These are phyloP conservation scores for Argyra leucocephala DNA, from an alignment of 2,888 invertebrate genomes.

Conservation along the genomic window DNA sequence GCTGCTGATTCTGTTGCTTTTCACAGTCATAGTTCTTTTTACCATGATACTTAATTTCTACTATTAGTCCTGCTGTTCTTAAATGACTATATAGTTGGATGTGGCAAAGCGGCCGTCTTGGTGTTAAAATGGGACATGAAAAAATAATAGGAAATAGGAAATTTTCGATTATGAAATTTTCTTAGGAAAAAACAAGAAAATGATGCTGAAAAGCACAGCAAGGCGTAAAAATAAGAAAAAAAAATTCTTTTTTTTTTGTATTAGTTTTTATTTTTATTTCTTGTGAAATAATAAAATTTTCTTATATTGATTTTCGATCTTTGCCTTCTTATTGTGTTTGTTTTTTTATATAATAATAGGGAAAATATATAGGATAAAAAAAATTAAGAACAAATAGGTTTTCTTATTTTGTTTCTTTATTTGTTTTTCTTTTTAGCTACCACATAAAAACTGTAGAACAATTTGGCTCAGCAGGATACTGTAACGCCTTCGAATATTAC, in stretches of 20 bases:
- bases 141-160: neutral
- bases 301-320: neutral
- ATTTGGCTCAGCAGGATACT: neutral
- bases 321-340: neutral
- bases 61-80: neutral
- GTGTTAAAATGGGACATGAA: conserved; percentile 1
- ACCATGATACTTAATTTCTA: neutral
- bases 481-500: too few species aligned
- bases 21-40: too few species aligned
- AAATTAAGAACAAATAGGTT: neutral
- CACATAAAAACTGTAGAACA: neutral
- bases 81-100: neutral
- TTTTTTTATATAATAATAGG: too few species aligned
- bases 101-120: too few species aligned
- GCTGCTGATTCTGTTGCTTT: neutral
- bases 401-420: neutral
- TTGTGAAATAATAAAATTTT: neutral
- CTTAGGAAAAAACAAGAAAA: neutral
- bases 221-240: neutral
- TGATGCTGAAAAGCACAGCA: neutral
- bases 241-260: neutral
- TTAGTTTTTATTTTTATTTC: neutral
- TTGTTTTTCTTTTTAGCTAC: neutral
- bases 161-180: too few species aligned
- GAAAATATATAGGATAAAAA: neutral